Conservation (phyloP, 2,888 invertebrate genomes). For the Macrosoma leucophasiata region DNA sequence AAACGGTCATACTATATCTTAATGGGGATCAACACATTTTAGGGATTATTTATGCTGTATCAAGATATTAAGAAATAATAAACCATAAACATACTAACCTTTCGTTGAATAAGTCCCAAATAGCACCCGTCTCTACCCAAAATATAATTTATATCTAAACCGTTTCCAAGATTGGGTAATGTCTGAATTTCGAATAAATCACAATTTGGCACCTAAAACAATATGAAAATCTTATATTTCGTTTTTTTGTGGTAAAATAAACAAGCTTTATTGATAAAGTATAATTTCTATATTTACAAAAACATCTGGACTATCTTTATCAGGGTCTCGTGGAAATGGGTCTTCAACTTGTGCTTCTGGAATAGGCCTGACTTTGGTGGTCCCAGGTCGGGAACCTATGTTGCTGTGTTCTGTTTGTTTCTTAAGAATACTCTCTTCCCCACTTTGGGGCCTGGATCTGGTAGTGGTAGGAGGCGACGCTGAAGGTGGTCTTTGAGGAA, state of each 20-base stretch:
- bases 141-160: conserved; percentile 64
- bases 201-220: conserved; percentile 78
- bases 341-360: conserved; percentile 35
- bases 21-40: too few species aligned
- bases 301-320: conserved; percentile 58
- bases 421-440: conserved; percentile 32
- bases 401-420: conserved; percentile 37
- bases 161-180: conserved; percentile 71
- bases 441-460: conserved; percentile 32
- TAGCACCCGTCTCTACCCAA: conserved; percentile 78
- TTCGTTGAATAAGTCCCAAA: conserved; percentile 80
- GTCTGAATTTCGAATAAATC: conserved; percentile 80
- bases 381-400: conserved; percentile 35
- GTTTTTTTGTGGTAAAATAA: neutral
- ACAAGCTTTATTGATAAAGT: neutral
- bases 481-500: conserved; percentile 29
- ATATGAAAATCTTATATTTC: neutral
- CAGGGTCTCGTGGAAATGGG: conserved; percentile 52
- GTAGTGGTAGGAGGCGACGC: conserved; percentile 33
- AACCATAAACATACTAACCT: conserved; percentile 49
- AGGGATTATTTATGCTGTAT: too few species aligned
- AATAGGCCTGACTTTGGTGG: conserved; percentile 53
- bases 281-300: conserved; percentile 37
- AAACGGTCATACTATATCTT: too few species aligned
- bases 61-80: too few species aligned